Conservation (phyloP, 2,888 invertebrate genomes). For the Mesochorus sp. region DNA sequence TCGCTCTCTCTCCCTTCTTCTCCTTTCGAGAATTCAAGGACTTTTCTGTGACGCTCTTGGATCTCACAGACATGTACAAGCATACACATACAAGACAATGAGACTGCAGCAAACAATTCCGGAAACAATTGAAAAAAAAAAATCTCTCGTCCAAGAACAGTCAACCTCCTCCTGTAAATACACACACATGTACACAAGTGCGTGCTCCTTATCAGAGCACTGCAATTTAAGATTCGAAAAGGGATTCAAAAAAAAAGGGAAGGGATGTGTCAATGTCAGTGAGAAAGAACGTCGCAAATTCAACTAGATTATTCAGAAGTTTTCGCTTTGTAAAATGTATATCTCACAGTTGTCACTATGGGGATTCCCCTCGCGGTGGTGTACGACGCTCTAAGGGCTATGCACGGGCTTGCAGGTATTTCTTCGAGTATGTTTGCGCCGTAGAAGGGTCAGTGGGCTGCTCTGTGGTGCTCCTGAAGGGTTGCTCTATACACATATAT, state of each 20-base stretch:
- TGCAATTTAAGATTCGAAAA: slow-evolving; percentile 51
- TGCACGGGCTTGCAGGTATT: slow-evolving; percentile 43
- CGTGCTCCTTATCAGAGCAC: slow-evolving; percentile 18
- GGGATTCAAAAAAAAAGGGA: slow-evolving; percentile 22
- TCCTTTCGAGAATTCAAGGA: slow-evolving; percentile 62
- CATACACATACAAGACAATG: not conserved
- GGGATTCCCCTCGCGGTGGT: slow-evolving; percentile 16
- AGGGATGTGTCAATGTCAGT: slow-evolving; percentile 36
- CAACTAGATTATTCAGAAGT: slow-evolving; percentile 60
- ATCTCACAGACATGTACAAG: slow-evolving; percentile 14
- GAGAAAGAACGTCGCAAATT: slow-evolving; percentile 44
- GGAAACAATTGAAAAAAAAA: slow-evolving; percentile 60
- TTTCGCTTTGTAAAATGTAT: slow-evolving; percentile 52
- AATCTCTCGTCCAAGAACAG: slow-evolving; percentile 56
- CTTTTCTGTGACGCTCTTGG: slow-evolving; percentile 47
- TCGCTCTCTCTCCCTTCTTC: slow-evolving; percentile 41
- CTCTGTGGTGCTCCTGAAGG: slow-evolving; percentile 41
- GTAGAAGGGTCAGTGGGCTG: slow-evolving; percentile 52
- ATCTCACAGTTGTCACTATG: slow-evolving; percentile 22
- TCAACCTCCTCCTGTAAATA: slow-evolving; percentile 15
- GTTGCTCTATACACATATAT: too few relatives aligned
- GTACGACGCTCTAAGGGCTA: not conserved
- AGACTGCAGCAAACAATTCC: slow-evolving; percentile 42
- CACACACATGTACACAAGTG: not conserved
- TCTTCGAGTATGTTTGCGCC: slow-evolving; percentile 52